Evolutionary conservation across 1,140 invertebrate genomes (phyloP).

Genomic region (Drosophila nigrodunni): DNA sequence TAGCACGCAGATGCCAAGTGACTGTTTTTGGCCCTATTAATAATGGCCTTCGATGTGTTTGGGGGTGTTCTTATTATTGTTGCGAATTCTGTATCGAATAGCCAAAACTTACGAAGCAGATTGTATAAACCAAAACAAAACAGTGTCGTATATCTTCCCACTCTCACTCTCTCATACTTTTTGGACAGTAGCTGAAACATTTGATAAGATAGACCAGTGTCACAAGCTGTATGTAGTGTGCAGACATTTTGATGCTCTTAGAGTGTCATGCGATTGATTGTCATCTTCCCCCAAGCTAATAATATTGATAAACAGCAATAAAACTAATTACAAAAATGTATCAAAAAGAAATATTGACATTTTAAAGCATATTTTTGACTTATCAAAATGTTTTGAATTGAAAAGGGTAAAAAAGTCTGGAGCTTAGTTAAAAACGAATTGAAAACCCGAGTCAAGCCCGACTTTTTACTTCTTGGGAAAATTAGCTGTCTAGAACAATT

Average conservation of each 20-base stretch:
- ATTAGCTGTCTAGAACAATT: not conserved
- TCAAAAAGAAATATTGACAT: no score
- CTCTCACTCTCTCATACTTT: conserved; percentile 3
- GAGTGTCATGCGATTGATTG: conserved; percentile 14
- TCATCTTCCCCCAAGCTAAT: not conserved
- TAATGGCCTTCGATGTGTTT: conserved; percentile 43
- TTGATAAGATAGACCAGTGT: conserved; percentile 48
- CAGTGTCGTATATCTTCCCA: conserved; percentile 45
- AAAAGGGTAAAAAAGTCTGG: no score
- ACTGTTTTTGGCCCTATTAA: conserved; percentile 20
- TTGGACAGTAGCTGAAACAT: conserved; percentile 34
- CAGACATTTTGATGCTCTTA: conserved; percentile 33
- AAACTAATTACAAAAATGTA: not conserved
- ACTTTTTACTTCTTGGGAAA: no score
- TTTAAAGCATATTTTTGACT: no score
- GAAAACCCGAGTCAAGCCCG: no score
- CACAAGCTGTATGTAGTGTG: not conserved
- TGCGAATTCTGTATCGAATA: conserved; percentile 4
- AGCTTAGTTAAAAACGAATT: no score
- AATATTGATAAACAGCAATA: not conserved
- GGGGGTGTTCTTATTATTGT: not conserved
- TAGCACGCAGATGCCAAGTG: conserved; percentile 54
- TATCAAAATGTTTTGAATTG: no score
- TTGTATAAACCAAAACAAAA: conserved; percentile 31
- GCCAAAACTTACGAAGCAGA: conserved; percentile 3